Conservation (phyloP, 2,113 vertebrate genomes). For the Lota lota region DNA sequence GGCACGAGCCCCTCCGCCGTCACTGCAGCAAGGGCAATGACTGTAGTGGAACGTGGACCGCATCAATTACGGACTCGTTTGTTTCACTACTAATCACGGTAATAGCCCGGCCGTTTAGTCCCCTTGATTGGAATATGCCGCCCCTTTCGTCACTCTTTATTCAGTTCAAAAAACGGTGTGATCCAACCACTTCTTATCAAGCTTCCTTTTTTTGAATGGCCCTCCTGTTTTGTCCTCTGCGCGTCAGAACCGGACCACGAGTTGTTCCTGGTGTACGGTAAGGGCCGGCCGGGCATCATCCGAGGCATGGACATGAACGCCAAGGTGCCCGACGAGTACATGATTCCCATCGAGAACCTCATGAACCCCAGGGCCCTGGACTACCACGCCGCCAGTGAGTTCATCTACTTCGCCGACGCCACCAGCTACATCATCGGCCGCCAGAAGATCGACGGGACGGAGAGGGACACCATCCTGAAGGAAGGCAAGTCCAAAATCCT, state of each 20-base stretch:
- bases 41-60: too few species aligned
- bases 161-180: too few species aligned
- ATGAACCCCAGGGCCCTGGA: constrained; percentile 95
- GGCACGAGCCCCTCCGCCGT: too few species aligned
- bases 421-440: constrained; percentile 94
- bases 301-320: constrained; percentile 95
- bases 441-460: constrained; percentile 93
- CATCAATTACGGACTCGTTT: too few species aligned
- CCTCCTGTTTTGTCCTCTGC: too few species aligned
- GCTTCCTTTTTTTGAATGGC: too few species aligned
- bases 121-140: too few species aligned
- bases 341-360: constrained; percentile 98
- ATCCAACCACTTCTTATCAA: too few species aligned
- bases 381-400: constrained; percentile 89
- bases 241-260: constrained; percentile 89
- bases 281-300: constrained; percentile 93
- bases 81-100: too few species aligned
- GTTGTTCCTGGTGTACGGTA: constrained; percentile 92
- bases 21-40: too few species aligned
- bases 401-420: constrained; percentile 95
- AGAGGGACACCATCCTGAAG: constrained; percentile 90
- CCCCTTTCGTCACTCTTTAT: too few species aligned
- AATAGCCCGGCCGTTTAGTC: too few species aligned
- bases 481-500: constrained; percentile 78
- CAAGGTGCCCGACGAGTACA: constrained; percentile 92